These are phyloP conservation scores for Netelia inedita DNA, from an alignment of 2,888 invertebrate species.

Conservation along the genomic window DNA sequence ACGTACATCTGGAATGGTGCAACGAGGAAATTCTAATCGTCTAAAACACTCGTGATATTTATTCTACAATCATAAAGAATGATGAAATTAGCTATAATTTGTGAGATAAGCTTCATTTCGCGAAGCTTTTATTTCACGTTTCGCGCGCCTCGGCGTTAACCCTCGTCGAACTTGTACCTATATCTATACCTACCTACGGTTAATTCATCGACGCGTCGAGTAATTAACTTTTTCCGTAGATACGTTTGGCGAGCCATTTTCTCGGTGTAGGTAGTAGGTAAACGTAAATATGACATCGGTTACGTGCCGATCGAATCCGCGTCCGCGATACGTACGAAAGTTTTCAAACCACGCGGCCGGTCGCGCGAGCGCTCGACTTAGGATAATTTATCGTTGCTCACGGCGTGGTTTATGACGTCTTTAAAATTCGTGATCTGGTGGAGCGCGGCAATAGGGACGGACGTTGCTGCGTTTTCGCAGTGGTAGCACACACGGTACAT, in stretches of 20 bases:
- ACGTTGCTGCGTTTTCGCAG: conserved; percentile 45
- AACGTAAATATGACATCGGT: background rate
- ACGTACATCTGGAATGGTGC: background rate
- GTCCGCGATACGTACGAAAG: conserved; percentile 26
- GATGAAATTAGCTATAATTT: conserved; percentile 35
- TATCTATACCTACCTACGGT: background rate
- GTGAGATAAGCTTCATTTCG: background rate
- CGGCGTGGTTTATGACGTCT: conserved; percentile 72
- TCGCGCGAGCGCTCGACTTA: conserved; percentile 65
- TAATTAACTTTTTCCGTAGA: conserved; percentile 44
- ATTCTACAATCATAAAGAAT: conserved; percentile 18
- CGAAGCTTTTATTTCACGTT: conserved; percentile 39
- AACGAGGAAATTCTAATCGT: background rate
- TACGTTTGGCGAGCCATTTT: background rate
- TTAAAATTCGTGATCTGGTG: conserved; percentile 70
- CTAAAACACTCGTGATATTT: background rate
- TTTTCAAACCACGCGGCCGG: conserved; percentile 62
- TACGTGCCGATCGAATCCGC: conserved; percentile 48
- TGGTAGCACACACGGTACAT: conserved; percentile 23
- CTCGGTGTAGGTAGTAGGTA: background rate
- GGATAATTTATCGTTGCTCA: conserved; percentile 74
- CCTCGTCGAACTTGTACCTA: conserved; percentile 40
- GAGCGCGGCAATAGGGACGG: conserved; percentile 26
- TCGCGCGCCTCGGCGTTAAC: conserved; percentile 43
- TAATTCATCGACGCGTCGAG: conserved; percentile 61